Base-by-base conservation (phyloP, 92 coral and sea anemone genomes). In the Actinostola sp. region DNA sequence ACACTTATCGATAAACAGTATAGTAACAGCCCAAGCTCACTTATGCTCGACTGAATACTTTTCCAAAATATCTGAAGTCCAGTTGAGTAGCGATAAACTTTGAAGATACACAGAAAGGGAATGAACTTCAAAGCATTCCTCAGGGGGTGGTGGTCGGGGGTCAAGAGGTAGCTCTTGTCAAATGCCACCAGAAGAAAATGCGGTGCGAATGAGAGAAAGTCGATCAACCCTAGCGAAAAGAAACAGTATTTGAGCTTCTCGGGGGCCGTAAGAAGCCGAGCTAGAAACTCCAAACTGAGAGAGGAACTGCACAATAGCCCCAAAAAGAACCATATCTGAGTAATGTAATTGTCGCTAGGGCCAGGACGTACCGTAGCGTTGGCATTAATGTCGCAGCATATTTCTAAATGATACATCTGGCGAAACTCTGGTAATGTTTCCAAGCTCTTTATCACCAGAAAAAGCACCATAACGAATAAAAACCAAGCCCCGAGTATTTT, bases 241-340 rank as follows among this genome's bases (percentile, higher is more conserved):
- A 82, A 62, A 2, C 70, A 43, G 29, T 90, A 92, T 53, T 72
- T 71, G 12, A 62, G 43, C 33, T 65, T 66, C 41, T 57, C 70
- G 16, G 82, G 88, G 20, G 97, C 86, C 46, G 87, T 73, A 48
- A 82, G 19, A 16, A 86, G 64, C 0, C 97, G 82, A 2, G 86
- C 78, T 2, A 89, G n/a, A 63, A 67, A 89, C 68, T 92, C 97
- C 17, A 89, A 72, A 11, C 86, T 31, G 79, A 92, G 89, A 83
- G 88, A 85, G 9, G 69, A 65, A 12, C 88, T 88, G 25, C 88
- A 75, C n/a, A 89, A 74, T 33, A 84, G 61, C 24, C 89, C 95
- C 9, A 89, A 44, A 6, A 81, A 63, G 32, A 82, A 83, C 97
- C 97, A 92, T 27, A 88, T 57, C 13, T 66, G 59, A 6, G 45